Percentiles rank a stretch among this genome's conserved stretches.
phyloP scores from a whole-genome alignment of 2,113 vertebrate species.

The Engraulis encrasicolus region DNA sequence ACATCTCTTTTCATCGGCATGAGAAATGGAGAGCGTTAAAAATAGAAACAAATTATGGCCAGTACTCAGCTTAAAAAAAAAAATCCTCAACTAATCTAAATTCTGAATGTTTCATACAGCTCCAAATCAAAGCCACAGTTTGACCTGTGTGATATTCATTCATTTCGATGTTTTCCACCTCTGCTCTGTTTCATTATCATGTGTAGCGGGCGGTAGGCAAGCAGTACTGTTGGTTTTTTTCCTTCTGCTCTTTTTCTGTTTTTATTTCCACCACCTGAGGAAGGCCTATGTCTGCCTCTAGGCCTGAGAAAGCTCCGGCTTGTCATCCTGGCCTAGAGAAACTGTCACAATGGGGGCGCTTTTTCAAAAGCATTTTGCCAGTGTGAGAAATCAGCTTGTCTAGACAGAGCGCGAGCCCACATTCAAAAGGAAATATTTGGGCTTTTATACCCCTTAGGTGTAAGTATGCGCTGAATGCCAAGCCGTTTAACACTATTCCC shows the following conservation, averaged over 20 bases:
- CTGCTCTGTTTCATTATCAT: background rate
- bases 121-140: background rate
- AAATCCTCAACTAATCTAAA: background rate
- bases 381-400: constrained; percentile 85
- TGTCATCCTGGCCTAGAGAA: constrained; percentile 73
- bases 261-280: background rate
- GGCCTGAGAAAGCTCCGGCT: constrained; percentile 81
- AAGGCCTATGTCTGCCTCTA: constrained; percentile 60
- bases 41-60: background rate
- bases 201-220: background rate
- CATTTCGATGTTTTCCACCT: background rate
- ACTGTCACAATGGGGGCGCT: constrained; percentile 76
- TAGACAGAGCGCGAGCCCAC: constrained; percentile 75
- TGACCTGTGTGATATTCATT: background rate
- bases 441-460: constrained; percentile 81
- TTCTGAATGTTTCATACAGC: background rate
- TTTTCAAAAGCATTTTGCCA: constrained; percentile 78
- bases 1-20: background rate
- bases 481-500: constrained; percentile 63
- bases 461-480: constrained; percentile 80
- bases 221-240: background rate
- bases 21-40: background rate
- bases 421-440: constrained; percentile 77
- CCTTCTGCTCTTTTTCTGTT: constrained; percentile 57
- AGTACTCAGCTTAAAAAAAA: background rate